phyloP scores from a whole-genome alignment of 2,797 vertebrate species.

The Chelidonichthys spinosus region DNA sequence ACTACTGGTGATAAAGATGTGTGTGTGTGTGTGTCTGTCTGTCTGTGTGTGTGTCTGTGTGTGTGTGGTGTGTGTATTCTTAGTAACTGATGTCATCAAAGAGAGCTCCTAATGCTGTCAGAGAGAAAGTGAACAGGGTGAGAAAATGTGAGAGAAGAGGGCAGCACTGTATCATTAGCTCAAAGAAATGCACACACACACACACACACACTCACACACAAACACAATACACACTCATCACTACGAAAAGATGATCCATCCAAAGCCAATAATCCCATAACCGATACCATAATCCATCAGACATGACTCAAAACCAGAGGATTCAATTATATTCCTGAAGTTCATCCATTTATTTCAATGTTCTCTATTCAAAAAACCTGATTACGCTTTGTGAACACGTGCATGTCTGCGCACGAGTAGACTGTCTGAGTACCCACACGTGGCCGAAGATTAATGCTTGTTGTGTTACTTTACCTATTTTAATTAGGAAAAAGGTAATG shows the following conservation, averaged over 20 bases:
- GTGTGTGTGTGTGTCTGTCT: background rate
- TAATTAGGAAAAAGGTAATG: constrained; percentile 71
- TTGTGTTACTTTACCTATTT: constrained; percentile 61
- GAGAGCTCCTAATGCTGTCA: constrained; percentile 35
- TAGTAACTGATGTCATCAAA: constrained; percentile 45
- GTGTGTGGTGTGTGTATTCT: constrained; percentile 37
- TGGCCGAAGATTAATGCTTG: constrained; percentile 56
- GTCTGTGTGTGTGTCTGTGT: constrained; percentile 3
- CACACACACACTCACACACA: constrained; percentile 3
- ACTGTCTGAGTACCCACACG: constrained; percentile 19
- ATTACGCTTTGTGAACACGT: constrained; percentile 31
- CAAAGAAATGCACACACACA: constrained; percentile 16
- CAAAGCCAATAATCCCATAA: constrained; percentile 37
- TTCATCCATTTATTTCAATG: constrained; percentile 50
- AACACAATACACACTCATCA: constrained; percentile 2
- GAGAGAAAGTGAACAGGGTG: constrained; percentile 27
- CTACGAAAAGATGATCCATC: constrained; percentile 27
- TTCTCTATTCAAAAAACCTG: constrained; percentile 37
- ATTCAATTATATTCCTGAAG: constrained; percentile 47
- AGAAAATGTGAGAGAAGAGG: constrained; percentile 29
- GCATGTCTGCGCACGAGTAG: background rate
- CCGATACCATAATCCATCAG: constrained; percentile 33
- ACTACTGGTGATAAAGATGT: constrained; percentile 10
- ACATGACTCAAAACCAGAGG: constrained; percentile 24
- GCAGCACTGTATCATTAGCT: constrained; percentile 25